Evolutionary conservation across 2,888 invertebrate genomes (phyloP).

Genomic region (Brachylomia viminalis): DNA sequence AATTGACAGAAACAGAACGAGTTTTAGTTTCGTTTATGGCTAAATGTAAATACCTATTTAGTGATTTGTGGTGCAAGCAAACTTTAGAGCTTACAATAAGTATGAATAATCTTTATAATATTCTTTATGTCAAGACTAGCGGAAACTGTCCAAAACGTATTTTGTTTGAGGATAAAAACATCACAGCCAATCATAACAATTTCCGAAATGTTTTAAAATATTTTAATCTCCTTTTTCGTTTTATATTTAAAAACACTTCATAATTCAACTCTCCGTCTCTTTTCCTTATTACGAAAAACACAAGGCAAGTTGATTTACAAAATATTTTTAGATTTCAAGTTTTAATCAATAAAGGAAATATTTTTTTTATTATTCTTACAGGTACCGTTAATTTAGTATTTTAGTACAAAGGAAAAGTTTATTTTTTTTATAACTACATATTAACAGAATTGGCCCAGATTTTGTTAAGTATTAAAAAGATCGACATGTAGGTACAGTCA

Average conservation of each 20-base stretch:
- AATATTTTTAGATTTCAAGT: conserved; percentile 6
- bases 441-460: conserved; percentile 63
- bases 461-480: conserved; percentile 51
- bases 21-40: not conserved
- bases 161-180: conserved; percentile 56
- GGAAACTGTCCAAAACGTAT: conserved; percentile 53
- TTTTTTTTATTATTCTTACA: conserved; percentile 43
- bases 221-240: conserved; percentile 16
- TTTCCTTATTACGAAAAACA: conserved; percentile 6
- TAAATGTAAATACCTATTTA: not conserved
- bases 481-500: conserved; percentile 41
- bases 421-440: conserved; percentile 46
- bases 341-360: conserved; percentile 36
- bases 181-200: conserved; percentile 68
- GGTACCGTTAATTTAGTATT: conserved; percentile 51
- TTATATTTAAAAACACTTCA: conserved; percentile 13
- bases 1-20: not conserved
- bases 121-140: conserved; percentile 47
- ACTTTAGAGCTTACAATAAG: conserved; percentile 38
- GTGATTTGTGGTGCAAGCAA: not conserved
- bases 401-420: conserved; percentile 53
- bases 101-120: conserved; percentile 34
- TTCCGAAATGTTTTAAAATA: conserved; percentile 53
- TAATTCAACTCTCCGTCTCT: conserved; percentile 21
- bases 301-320: not conserved